Evolutionary conservation across 1,140 invertebrate genomes (phyloP).

Genomic region (Listronotus oregonensis): DNA sequence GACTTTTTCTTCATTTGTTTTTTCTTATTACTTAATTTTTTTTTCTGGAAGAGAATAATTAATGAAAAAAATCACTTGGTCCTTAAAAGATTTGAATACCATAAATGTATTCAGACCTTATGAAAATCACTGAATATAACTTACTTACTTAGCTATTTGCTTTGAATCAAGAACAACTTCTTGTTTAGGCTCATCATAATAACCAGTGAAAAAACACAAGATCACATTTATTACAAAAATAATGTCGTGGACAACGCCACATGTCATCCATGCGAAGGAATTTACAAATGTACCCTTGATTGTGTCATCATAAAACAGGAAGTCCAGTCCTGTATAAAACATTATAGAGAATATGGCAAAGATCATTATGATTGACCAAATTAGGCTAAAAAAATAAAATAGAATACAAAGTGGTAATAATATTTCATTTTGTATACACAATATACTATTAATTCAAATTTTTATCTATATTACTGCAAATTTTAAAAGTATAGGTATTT

Average conservation of each 20-base stretch:
- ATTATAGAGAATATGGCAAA: constrained; percentile 40
- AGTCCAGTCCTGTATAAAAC: constrained; percentile 41
- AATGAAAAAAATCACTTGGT: too few relatives aligned
- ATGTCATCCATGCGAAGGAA: constrained; percentile 5
- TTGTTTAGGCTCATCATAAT: constrained; percentile 45
- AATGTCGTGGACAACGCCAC: constrained; percentile 27
- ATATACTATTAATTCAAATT: too few relatives aligned
- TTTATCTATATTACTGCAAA: too few relatives aligned
- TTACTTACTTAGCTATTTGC: constrained; percentile 40
- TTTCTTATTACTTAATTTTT: too few relatives aligned
- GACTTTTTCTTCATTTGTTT: too few relatives aligned
- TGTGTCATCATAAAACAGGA: constrained; percentile 32
- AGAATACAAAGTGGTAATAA: not conserved
- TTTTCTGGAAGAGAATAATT: too few relatives aligned
- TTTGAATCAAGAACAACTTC: constrained; percentile 41
- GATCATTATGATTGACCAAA: constrained; percentile 43
- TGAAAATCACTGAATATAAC: too few relatives aligned
- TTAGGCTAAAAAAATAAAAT: constrained; percentile 36
- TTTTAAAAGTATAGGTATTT: too few relatives aligned
- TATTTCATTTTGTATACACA: not conserved
- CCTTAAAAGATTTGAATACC: too few relatives aligned
- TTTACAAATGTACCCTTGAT: constrained; percentile 25
- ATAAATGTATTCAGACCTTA: too few relatives aligned
- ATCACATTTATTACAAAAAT: constrained; percentile 41
- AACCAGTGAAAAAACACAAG: constrained; percentile 42